phyloP scores from a whole-genome alignment of 1,140 invertebrate species.

The Trachelipus rathkii region DNA sequence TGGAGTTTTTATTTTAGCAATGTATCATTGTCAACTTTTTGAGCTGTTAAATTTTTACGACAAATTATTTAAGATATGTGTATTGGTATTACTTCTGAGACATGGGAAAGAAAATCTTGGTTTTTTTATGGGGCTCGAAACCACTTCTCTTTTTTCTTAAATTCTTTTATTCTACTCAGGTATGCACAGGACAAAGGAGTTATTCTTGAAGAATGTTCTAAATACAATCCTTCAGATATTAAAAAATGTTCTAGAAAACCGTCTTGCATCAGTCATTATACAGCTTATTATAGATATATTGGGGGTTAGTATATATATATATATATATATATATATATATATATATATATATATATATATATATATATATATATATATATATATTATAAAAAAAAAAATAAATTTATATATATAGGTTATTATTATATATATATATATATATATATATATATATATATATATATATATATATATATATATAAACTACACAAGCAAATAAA shows the following conservation, averaged over 20 bases:
- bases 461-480: too few species aligned
- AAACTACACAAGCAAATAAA: too few species aligned
- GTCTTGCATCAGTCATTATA: not conserved
- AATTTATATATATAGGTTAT: too few species aligned
- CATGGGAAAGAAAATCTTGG: too few species aligned
- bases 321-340: too few species aligned
- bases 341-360: too few species aligned
- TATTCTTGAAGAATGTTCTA: conserved; percentile 52
- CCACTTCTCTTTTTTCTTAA: not conserved
- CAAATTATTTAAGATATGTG: not conserved
- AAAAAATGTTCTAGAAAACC: not conserved
- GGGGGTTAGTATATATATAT: not conserved
- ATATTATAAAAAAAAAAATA: too few species aligned
- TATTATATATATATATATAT: too few species aligned
- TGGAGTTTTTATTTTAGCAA: not conserved
- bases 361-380: too few species aligned
- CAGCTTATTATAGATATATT: not conserved
- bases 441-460: too few species aligned
- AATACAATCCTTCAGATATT: not conserved
- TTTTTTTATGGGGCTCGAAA: not conserved
- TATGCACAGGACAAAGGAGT: conserved; percentile 54
- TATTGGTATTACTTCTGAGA: not conserved
- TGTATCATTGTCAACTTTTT: not conserved
- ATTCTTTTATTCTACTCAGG: conserved; percentile 30
- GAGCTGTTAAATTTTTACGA: not conserved